These are phyloP conservation scores for Micrastur ruficollis DNA, from an alignment of 2,797 vertebrate genomes.

Conservation along the genomic window DNA sequence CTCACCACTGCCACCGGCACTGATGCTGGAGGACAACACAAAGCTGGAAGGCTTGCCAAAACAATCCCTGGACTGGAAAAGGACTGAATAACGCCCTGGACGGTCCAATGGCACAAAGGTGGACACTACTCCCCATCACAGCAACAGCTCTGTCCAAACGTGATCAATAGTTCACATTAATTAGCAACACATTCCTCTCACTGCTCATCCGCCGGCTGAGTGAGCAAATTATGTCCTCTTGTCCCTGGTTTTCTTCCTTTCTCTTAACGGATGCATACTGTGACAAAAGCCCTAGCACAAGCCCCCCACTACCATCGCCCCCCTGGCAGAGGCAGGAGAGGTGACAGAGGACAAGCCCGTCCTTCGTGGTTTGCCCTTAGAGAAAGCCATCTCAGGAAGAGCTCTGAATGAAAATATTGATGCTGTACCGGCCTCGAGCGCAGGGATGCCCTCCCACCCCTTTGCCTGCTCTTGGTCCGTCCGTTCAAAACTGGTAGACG, in stretches of 20 bases:
- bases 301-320: neutral
- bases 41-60: neutral
- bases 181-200: neutral
- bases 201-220: neutral
- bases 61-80: neutral
- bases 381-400: neutral
- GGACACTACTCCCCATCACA: neutral
- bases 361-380: neutral
- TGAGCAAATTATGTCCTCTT: neutral
- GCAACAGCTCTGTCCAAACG: neutral
- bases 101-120: neutral
- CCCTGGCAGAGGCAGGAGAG: neutral
- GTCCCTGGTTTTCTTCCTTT: neutral
- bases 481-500: fast-evolving
- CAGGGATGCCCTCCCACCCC: fast-evolving
- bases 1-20: neutral
- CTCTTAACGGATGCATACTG: neutral
- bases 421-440: neutral
- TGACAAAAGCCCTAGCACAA: fast-evolving
- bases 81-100: neutral
- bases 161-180: neutral
- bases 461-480: neutral
- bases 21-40: neutral
- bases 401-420: neutral
- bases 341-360: neutral